Conservation (phyloP, 2,888 invertebrate genomes). For the Sialis fuliginosa region DNA sequence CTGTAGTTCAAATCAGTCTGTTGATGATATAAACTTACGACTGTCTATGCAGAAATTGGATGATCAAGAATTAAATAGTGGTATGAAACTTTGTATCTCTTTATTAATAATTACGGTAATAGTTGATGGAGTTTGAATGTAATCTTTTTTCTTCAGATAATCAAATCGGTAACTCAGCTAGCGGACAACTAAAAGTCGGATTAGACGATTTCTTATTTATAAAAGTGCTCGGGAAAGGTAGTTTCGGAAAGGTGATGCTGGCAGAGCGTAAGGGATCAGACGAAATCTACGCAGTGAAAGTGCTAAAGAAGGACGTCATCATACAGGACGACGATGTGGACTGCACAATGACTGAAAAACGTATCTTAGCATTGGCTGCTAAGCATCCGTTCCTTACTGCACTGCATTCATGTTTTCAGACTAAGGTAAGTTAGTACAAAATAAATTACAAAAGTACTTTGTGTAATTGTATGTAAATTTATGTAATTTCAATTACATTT, state of each 20-base stretch:
- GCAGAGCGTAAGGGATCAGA: constrained; percentile 88
- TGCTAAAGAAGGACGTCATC: constrained; percentile 94
- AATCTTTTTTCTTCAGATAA: not conserved
- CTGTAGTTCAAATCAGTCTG: not conserved
- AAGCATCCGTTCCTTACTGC: constrained; percentile 96
- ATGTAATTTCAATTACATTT: not conserved
- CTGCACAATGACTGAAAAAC: constrained; percentile 96
- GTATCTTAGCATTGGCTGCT: constrained; percentile 92
- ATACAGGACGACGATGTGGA: constrained; percentile 99
- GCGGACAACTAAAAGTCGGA: constrained; percentile 36
- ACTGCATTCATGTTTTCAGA: constrained; percentile 94
- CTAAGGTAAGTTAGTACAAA: constrained; percentile 44
- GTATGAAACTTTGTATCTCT: not conserved
- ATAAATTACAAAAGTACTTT: no score
- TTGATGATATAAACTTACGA: constrained; percentile 11
- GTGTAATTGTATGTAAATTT: no score
- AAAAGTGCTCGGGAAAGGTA: constrained; percentile 97
- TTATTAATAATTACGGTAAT: not conserved
- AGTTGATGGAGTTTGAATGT: no score
- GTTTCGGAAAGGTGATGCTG: constrained; percentile 97
- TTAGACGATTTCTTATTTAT: constrained; percentile 90
- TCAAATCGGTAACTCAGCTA: constrained; percentile 2
- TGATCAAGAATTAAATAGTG: constrained; percentile 19
- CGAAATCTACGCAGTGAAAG: constrained; percentile 76
- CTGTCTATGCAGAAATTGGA: constrained; percentile 24